phyloP scores from a whole-genome alignment of 2,797 vertebrate species.

The Peromyscus melanophrys region DNA sequence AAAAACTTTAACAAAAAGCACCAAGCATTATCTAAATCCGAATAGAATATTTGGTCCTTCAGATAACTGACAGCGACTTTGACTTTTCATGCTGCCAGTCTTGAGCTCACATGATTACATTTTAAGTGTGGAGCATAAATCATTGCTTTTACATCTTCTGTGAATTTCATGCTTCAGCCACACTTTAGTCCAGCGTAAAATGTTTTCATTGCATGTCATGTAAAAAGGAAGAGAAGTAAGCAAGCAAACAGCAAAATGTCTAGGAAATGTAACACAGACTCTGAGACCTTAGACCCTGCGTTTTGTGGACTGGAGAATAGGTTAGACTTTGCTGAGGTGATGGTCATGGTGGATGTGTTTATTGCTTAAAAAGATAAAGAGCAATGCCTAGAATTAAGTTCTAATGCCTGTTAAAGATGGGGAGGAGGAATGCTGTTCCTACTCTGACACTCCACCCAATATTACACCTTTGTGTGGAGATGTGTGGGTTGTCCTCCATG shows the following conservation, averaged over 20 bases:
- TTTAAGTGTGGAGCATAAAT: neutral
- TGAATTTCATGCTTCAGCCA: conserved; percentile 33
- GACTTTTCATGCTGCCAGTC: neutral
- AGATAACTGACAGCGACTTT: neutral
- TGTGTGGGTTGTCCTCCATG: neutral
- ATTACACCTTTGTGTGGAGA: neutral
- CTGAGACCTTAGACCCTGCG: neutral
- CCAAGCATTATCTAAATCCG: neutral
- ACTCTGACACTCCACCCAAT: neutral
- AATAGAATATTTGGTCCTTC: conserved; percentile 36
- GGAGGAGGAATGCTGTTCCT: neutral
- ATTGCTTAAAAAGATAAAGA: conserved; percentile 36
- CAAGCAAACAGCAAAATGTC: conserved; percentile 12
- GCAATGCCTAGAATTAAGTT: neutral
- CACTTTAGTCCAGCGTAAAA: neutral
- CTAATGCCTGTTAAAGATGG: neutral
- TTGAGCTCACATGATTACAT: neutral
- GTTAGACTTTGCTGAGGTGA: neutral
- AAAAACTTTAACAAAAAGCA: conserved; percentile 42
- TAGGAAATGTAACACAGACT: neutral
- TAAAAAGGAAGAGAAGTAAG: conserved; percentile 7
- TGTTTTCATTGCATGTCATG: neutral
- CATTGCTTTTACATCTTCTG: neutral
- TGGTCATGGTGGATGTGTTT: neutral
- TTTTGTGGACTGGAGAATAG: neutral